Evolutionary conservation across 2,888 invertebrate genomes (phyloP), one percentile per base, ranked within the genome.

Genomic region (Lithosia quadra): DNA sequence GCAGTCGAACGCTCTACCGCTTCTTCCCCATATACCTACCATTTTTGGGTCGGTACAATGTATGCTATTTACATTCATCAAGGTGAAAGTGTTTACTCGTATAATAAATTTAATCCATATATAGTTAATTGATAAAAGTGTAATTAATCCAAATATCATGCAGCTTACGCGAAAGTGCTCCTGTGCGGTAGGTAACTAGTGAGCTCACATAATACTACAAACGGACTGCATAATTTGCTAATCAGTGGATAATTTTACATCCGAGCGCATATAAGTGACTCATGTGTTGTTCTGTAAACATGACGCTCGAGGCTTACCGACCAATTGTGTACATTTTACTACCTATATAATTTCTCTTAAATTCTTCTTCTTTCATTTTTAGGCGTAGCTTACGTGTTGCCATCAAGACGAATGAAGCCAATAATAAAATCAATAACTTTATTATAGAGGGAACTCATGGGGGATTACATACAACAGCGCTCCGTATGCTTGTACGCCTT

Each of bases 151-250:
- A n/a, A n/a, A n/a, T n/a, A n/a, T n/a, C n/a, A n/a, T n/a, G n/a
- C n/a, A n/a, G n/a, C n/a, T n/a, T n/a, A n/a, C n/a, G n/a, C n/a
- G n/a, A n/a, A n/a, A 33, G 18, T 33, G 33, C 9, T 33, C 33
- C 7, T 18, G 33, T n/a, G 15, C 8, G 56, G 24, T 33, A 15
- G 55, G 18, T 43, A 21, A n/a, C 13, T 11, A 15, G 33, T 18
- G 28, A 55, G 53, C 15, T 21, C 58, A 39, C 8, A 33, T 69
- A 15, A 28, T 15, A 57, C 43, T 63, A 71, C 43, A 66, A 64
- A 70, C 61, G 34, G 62, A 69, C 15, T 65, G 43, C n/a, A 58
- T 59, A 43, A 65, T 65, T 33, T 33, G 34, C 22, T 21, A 49
- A 49, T 65, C 11, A 43, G 43, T 18, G 1, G 1, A 18, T 43